Base-by-base conservation (phyloP, 2,797 vertebrate species). In the Micrastur ruficollis region DNA sequence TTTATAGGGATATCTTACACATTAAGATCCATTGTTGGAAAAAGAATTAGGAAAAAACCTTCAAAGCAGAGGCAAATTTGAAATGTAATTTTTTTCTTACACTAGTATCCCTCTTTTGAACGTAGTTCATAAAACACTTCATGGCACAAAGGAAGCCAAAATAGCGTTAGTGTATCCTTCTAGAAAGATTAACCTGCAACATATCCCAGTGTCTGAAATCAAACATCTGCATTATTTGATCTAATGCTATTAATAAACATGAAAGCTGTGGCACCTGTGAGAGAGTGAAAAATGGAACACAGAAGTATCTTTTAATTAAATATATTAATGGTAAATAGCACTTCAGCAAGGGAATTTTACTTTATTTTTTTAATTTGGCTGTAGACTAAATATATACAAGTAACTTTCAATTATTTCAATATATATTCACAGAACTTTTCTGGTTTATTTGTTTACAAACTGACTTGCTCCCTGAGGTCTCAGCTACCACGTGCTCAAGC, bases 291-390 rank as follows among this genome's bases (percentile, higher is more conserved):
- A 96, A 95, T 95, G 83, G 68, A 90, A 92, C 87, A 97, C 71
- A 96, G 53, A 80, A 97, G 63, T 93, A 94, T 89, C 76, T 96
- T 86, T 93, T 82, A 96, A 97, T 97, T 97, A 96, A 97, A 93
- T 90, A 96, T 63, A 85, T 97, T 96, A 95, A 79, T 58, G 36
- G 86, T 74, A 95, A 96, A 93, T 68, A 93, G 80, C 63, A 93
- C 82, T 88, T 81, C 61, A 78, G 62, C 56, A 59, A 65, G 90
- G 79, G 93, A 83, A 40, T 94, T 97, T 84, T 90, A 67, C 75
- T 90, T 93, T 94, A 32, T 84, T 88, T 96, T 95, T 91, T 82
- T 67, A 92, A 93, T 95, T 95, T 94, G 56, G 34, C 63, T 63
- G 53, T 34, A 91, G 79, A 88, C 89, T 87, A 94, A 95, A 96